Percentiles rank a stretch among this genome's conserved stretches.
phyloP scores from a whole-genome alignment of 1,140 invertebrate genomes.

The Calliopsis andreniformis region DNA sequence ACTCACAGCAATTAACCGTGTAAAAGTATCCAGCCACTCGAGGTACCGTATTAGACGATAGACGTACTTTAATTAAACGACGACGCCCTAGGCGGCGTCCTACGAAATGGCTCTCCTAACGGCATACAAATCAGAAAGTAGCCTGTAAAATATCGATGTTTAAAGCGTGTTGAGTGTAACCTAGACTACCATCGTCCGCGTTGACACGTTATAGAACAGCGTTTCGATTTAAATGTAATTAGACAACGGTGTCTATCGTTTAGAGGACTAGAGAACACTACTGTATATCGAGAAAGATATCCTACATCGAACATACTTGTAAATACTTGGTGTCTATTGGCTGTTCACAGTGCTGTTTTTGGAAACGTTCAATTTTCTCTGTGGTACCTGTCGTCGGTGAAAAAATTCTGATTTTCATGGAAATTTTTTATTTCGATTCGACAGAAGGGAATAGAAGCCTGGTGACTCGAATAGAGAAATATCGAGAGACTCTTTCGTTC shows the following conservation, averaged over 20 bases:
- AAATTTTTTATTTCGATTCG: no score
- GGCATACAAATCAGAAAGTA: constrained; percentile 66
- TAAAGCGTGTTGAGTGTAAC: background rate
- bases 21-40: constrained; percentile 26
- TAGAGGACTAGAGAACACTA: background rate
- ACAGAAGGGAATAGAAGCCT: background rate
- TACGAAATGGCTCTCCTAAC: constrained; percentile 54
- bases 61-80: constrained; percentile 16
- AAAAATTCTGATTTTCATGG: no score
- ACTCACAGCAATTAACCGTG: constrained; percentile 13
- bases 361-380: no score
- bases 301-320: background rate
- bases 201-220: background rate
- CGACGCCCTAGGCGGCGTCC: background rate
- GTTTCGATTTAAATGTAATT: constrained; percentile 30
- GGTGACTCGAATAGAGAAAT: no score
- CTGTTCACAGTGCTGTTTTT: background rate
- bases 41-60: constrained; percentile 23
- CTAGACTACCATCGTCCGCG: background rate
- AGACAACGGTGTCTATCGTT: background rate
- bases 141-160: constrained; percentile 59
- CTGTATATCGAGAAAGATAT: background rate
- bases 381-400: no score
- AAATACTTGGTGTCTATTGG: constrained; percentile 20
- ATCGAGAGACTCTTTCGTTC: no score